Base-by-base conservation (phyloP, 1,140 invertebrate genomes). In the Stenopsyche tienmushanensis region DNA sequence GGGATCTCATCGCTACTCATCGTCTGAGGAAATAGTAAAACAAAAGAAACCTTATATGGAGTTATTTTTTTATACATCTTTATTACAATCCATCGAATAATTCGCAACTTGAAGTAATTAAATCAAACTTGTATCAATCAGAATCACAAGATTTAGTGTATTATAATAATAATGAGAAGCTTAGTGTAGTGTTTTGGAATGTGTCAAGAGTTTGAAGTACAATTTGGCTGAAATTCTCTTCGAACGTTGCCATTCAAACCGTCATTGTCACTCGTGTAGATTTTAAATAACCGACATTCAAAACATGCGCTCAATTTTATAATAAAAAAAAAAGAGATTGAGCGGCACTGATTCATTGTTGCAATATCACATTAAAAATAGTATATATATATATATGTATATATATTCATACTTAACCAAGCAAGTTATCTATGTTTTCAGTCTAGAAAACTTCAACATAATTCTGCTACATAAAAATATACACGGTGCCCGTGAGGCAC, bases 61-160 rank as follows among this genome's bases (percentile, higher is more conserved):
- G 77, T 78, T 77, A 78, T 76, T 78, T 73, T 75, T 76, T 78
- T 77, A 77, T 78, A 78, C 49, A 59, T 72, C 69, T 72, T 74
- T 79, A 78, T 77, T 75, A 76, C 76, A 77, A 76, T 76, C 72
- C 73, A 76, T 76, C 74, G 74, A 78, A 75, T 75, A 77, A 78
- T 76, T 74, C 75, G 74, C 76, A 79, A 79, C 76, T 76, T 74
- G 78, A 72, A 75, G 77, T 76, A 74, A 74, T 78, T 76, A 77
- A 72, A 77, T 76, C 13, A 34, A 34, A 7, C 5, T 34, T 34
- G 13, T 34, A 34, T 34, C 29, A 5, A 34, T 7, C 29, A 34
- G 29, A 34, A 34, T 13, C 29, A 34, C 29, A 7, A 34, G 29
- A 7, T 13, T n/a, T n/a, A n/a, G n/a, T 13, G 13, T 13, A 34